Conservation (phyloP, 2,888 invertebrate species). For the Chymomyza caudatula region DNA sequence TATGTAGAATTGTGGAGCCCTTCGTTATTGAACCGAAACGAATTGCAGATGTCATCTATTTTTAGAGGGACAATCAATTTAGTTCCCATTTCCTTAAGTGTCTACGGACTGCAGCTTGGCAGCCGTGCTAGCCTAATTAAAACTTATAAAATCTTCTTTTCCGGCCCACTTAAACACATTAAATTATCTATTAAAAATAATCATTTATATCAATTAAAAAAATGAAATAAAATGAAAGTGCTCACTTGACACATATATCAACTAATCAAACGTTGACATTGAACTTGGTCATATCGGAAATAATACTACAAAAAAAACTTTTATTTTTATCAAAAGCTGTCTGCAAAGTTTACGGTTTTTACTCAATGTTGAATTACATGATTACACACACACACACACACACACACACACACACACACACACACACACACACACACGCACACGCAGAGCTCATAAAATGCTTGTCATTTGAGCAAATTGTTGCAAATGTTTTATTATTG, state of each 20-base stretch:
- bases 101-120: too few relatives aligned
- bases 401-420: not conserved
- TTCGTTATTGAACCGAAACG: too few relatives aligned
- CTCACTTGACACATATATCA: not conserved
- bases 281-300: not conserved
- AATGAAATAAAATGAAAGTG: not conserved
- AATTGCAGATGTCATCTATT: too few relatives aligned
- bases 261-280: not conserved
- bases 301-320: not conserved
- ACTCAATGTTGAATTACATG: not conserved
- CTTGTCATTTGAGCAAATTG: constrained; percentile 1
- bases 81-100: too few relatives aligned
- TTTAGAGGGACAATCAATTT: too few relatives aligned
- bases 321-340: not conserved
- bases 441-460: not conserved
- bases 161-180: too few relatives aligned
- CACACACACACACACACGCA: not conserved
- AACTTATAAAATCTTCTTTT: too few relatives aligned
- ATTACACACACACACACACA: not conserved
- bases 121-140: too few relatives aligned
- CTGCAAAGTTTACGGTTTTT: not conserved
- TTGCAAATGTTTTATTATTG: not conserved
- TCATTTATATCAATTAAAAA: not conserved
- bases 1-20: too few relatives aligned
- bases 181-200: not conserved